Base-by-base conservation (phyloP, 2,113 vertebrate species). In the Stigmatopora nigra region DNA sequence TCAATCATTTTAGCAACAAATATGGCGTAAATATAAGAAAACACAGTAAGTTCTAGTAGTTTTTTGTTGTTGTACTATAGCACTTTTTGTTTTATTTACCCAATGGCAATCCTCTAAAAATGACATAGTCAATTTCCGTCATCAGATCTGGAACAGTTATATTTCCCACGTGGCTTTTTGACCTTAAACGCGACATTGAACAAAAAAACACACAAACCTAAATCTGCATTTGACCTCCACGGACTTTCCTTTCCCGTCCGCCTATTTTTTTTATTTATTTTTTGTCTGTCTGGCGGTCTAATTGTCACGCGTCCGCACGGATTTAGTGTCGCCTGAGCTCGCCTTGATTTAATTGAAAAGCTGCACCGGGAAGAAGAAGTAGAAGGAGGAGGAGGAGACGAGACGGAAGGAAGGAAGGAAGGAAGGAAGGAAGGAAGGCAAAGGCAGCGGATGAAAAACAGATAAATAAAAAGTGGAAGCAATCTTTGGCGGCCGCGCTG, bases 331-430 rank as follows among this genome's bases (percentile, higher is more conserved):
- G 84, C 76, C 25, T 31, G 25, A 31, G 68, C 83, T 86, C 83
- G 85, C 87, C 85, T 89, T 91, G 89, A 91, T 91, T 91, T 89
- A 91, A 91, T 90, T 91, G 89, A 90, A 90, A 89, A 85, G 75
- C 83, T 72, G 80, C 72, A 61, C 25, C 25, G 25, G 25, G 25
- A 31, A 31, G 25, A 3, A 31, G 25, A 3, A n/a, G n/a, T n/a
- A 31, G 25, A 3, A 31, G 25, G 25, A 31, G 25, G 3, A 1
- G 25, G 25, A 31, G 25, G 25, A 31, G 25, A 31, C 25, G 25
- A 31, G 25, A 31, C 25, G 25, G 25, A 31, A 31, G 25, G n/a
- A n/a, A n/a, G 76, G 82, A 78, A 83, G 78, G 80, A 81, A 83
- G 78, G 76, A 81, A 86, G 76, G 79, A 77, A 81, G 64, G 72